Percentiles rank a stretch among this genome's conserved stretches.
Conservation (phyloP, 35 echinoderm and acorn worm species). For the Heliocidaris erythrogramma region DNA sequence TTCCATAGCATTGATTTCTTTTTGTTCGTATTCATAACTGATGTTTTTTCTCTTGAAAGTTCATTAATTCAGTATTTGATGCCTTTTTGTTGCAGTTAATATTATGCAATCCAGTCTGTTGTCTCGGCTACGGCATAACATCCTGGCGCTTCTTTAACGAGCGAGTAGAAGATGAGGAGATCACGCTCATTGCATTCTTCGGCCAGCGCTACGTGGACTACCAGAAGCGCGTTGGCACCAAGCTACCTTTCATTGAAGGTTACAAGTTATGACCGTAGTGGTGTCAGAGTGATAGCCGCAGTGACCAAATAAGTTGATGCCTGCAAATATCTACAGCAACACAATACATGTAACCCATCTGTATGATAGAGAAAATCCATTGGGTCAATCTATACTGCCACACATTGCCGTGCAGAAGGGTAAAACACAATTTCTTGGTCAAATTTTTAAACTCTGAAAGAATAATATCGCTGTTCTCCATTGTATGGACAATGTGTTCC, state of each 20-base stretch:
- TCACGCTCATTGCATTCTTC: slow-evolving; percentile 87
- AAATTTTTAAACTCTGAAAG: neutral
- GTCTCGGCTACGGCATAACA: slow-evolving; percentile 79
- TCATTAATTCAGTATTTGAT: neutral
- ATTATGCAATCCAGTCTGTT: slow-evolving; percentile 89
- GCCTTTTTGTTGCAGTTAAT: slow-evolving; percentile 65
- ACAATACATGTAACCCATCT: neutral
- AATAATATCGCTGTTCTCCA: neutral
- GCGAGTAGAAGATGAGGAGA: slow-evolving; percentile 94
- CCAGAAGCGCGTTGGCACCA: slow-evolving; percentile 83
- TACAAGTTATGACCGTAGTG: slow-evolving; percentile 55
- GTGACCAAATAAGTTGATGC: neutral
- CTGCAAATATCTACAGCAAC: neutral
- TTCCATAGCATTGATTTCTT: neutral
- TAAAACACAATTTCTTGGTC: neutral
- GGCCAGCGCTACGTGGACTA: slow-evolving; percentile 92
- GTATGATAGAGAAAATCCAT: neutral
- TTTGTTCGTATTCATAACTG: neutral
- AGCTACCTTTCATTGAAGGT: slow-evolving; percentile 85
- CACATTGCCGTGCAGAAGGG: neutral
- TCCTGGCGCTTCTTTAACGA: slow-evolving; percentile 98
- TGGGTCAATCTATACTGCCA: neutral
- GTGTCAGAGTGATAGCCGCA: neutral
- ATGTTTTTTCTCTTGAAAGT: neutral
- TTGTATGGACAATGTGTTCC: too few relatives aligned